Conservation (phyloP, 1,140 invertebrate species). For the Popillia japonica region DNA sequence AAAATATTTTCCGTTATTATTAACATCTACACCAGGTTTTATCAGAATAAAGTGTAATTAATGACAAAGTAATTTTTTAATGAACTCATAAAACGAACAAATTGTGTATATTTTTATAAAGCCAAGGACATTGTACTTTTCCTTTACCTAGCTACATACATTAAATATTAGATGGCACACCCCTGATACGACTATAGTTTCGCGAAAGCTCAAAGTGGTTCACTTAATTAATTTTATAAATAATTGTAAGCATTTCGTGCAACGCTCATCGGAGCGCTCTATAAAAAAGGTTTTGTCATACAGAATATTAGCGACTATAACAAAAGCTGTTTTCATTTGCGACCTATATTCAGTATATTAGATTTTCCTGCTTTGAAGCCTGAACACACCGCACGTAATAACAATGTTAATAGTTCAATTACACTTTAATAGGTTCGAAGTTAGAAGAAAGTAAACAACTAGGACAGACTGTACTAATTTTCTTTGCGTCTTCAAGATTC, state of each 20-base stretch:
- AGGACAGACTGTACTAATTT: not conserved
- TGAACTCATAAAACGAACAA: slow-evolving; percentile 7
- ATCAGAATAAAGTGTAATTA: not conserved
- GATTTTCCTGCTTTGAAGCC: not conserved
- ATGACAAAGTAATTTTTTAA: not conserved
- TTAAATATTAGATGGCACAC: slow-evolving; percentile 12
- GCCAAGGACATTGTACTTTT: not conserved
- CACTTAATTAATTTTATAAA: slow-evolving; percentile 31
- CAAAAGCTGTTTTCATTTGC: not conserved
- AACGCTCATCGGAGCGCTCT: not conserved
- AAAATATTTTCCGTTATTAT: not conserved
- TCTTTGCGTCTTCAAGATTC: too few relatives aligned
- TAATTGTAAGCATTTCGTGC: slow-evolving; percentile 12
- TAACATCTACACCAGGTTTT: not conserved
- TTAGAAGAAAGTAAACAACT: not conserved
- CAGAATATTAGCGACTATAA: not conserved
- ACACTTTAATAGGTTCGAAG: not conserved
- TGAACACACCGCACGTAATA: slow-evolving; percentile 12
- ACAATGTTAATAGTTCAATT: slow-evolving; percentile 23
- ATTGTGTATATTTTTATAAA: not conserved
- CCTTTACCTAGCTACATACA: not conserved
- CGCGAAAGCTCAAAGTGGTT: not conserved
- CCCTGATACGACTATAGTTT: not conserved
- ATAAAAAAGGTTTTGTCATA: slow-evolving; percentile 12
- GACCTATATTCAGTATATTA: slow-evolving; percentile 28